Evolutionary conservation across 2,113 vertebrate species (phyloP).

Genomic region (Ophthalmolycus amberensis): DNA sequence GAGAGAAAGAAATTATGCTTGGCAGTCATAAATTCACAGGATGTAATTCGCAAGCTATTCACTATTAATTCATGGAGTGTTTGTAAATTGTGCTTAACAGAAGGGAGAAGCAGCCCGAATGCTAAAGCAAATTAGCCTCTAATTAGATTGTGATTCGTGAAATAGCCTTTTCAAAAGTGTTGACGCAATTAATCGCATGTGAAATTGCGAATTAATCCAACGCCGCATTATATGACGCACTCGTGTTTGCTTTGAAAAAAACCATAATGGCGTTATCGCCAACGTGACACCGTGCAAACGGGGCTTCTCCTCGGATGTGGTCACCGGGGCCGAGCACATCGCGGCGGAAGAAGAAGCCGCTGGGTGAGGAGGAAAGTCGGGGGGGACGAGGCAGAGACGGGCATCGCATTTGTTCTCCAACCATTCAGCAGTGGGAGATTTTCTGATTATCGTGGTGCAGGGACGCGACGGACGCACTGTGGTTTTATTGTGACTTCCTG

Average conservation of each 20-base stretch:
- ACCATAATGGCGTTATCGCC: slow-evolving; percentile 69
- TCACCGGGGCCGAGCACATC: not conserved
- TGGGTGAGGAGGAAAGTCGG: not conserved
- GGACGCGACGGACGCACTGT: slow-evolving; percentile 20
- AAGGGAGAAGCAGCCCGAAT: slow-evolving; percentile 54
- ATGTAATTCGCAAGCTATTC: slow-evolving; percentile 76
- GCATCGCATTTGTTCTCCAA: slow-evolving; percentile 31
- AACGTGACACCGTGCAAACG: slow-evolving; percentile 68
- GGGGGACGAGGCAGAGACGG: slow-evolving; percentile 8
- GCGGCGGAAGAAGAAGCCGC: slow-evolving; percentile 6
- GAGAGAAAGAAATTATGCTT: slow-evolving; percentile 70
- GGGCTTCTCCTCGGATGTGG: slow-evolving; percentile 47
- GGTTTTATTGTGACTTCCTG: slow-evolving; percentile 30
- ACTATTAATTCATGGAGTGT: slow-evolving; percentile 80
- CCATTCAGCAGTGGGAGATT: slow-evolving; percentile 15
- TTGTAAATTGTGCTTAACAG: slow-evolving; percentile 80
- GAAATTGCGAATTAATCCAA: slow-evolving; percentile 82
- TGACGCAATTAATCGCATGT: slow-evolving; percentile 83
- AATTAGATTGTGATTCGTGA: slow-evolving; percentile 82
- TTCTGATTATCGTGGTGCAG: slow-evolving; percentile 26
- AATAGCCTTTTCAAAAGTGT: slow-evolving; percentile 78
- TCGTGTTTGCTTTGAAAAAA: slow-evolving; percentile 64
- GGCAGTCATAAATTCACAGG: slow-evolving; percentile 78
- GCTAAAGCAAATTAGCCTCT: slow-evolving; percentile 79
- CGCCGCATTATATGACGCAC: slow-evolving; percentile 56